Percentiles rank a stretch among this genome's conserved stretches.
Conservation (phyloP, 2,888 invertebrate genomes). For the Watsonalla binaria region DNA sequence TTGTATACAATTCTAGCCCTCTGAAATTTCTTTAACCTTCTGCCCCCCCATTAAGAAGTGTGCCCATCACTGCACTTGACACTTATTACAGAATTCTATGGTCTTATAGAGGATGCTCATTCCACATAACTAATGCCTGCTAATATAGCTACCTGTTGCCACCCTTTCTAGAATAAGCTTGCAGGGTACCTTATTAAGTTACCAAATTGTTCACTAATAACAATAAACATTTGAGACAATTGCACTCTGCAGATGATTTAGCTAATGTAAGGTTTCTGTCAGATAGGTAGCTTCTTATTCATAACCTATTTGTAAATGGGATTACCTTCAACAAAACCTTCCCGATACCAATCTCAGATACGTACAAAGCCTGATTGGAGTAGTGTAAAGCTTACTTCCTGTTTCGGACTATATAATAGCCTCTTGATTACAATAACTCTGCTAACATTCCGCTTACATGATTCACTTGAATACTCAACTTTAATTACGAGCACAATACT, state of each 20-base stretch:
- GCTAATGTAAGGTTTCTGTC: slow-evolving; percentile 35
- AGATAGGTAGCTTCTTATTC: slow-evolving; percentile 17
- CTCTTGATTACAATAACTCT: slow-evolving; percentile 50
- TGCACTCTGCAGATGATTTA: background rate
- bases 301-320: slow-evolving; percentile 41
- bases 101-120: no score
- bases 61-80: no score
- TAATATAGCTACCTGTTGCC: no score
- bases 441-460: slow-evolving; percentile 68
- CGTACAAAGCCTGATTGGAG: slow-evolving; percentile 20
- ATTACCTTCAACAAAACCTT: slow-evolving; percentile 23
- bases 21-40: no score
- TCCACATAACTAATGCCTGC: no score
- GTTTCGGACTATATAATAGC: slow-evolving; percentile 49
- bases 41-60: no score
- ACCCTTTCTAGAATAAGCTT: no score
- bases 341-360: slow-evolving; percentile 10
- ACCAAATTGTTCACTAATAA: no score
- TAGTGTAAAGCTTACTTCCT: slow-evolving; percentile 42
- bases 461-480: slow-evolving; percentile 52
- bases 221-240: no score
- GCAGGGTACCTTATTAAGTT: no score
- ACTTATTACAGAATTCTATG: no score
- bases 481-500: slow-evolving; percentile 36
- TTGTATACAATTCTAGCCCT: no score